These are phyloP conservation scores for Cuculus canorus DNA, from an alignment of 2,797 vertebrate genomes.

Conservation along the genomic window DNA sequence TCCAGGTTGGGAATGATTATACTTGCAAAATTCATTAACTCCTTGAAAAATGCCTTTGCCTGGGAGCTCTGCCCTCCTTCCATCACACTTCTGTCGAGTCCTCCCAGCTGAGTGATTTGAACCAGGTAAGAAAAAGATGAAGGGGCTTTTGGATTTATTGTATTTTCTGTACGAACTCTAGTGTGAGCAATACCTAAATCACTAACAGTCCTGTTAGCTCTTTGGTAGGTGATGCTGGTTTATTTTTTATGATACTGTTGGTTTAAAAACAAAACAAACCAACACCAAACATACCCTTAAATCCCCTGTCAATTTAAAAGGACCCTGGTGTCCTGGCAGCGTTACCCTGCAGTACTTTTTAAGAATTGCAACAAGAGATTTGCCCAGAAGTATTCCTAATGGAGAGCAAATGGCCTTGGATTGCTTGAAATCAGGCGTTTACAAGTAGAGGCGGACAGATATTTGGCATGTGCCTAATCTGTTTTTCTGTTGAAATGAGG, in stretches of 20 bases:
- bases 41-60: background rate
- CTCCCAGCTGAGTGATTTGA: background rate
- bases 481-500: background rate
- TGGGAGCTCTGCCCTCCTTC: background rate
- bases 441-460: background rate
- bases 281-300: background rate
- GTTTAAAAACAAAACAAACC: background rate
- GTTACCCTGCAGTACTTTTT: background rate
- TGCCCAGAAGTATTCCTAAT: background rate
- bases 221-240: background rate
- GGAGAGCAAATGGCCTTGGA: background rate
- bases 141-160: background rate
- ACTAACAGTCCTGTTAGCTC: background rate
- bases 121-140: background rate
- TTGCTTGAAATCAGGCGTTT: background rate
- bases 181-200: background rate
- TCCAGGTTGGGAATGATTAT: slow-evolving; percentile 15
- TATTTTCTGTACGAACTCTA: background rate
- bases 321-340: rapidly evolving
- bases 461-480: background rate
- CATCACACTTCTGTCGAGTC: background rate
- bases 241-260: background rate
- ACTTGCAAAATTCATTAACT: slow-evolving; percentile 41
- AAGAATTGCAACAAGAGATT: background rate
- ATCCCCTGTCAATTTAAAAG: background rate